Conservation (phyloP, 1,140 invertebrate genomes). For the Camponotus vicinus region DNA sequence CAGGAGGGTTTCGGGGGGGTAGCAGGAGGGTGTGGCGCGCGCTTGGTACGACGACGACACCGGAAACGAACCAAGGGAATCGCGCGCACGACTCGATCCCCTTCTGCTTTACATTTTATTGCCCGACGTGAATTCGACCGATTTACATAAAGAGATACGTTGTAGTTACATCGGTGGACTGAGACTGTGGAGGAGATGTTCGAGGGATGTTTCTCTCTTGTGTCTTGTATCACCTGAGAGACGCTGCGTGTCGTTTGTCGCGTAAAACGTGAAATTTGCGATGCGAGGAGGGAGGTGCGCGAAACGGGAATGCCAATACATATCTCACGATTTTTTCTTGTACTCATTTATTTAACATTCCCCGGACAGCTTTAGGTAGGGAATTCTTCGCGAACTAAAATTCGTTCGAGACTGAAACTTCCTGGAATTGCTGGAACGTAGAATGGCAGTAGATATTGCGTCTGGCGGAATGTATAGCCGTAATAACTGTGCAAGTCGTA, state of each 20-base stretch:
- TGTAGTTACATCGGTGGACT: constrained; percentile 7
- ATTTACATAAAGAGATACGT: constrained; percentile 74
- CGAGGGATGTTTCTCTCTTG: constrained; percentile 43
- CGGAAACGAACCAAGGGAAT: not conserved
- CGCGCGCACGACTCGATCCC: constrained; percentile 20
- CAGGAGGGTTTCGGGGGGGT: not conserved
- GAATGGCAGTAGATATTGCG: constrained; percentile 26
- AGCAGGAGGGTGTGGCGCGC: constrained; percentile 20
- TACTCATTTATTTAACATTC: constrained; percentile 54
- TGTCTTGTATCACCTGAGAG: not conserved
- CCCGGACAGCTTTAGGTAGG: constrained; percentile 15
- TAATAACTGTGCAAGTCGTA: constrained; percentile 1
- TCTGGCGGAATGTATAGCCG: constrained; percentile 11
- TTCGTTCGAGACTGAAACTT: constrained; percentile 43
- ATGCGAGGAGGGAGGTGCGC: constrained; percentile 51
- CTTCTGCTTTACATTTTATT: constrained; percentile 75
- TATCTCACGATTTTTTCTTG: not conserved
- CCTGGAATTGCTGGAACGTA: constrained; percentile 40
- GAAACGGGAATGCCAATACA: constrained; percentile 37
- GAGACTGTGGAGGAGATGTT: not conserved
- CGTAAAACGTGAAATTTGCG: constrained; percentile 48
- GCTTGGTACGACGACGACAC: constrained; percentile 48
- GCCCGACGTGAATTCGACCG: constrained; percentile 68
- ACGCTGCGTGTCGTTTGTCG: constrained; percentile 55
- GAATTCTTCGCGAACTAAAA: constrained; percentile 39